phyloP scores from a whole-genome alignment of 2,888 invertebrate genomes.

The Stenchaetothrips biformis region DNA sequence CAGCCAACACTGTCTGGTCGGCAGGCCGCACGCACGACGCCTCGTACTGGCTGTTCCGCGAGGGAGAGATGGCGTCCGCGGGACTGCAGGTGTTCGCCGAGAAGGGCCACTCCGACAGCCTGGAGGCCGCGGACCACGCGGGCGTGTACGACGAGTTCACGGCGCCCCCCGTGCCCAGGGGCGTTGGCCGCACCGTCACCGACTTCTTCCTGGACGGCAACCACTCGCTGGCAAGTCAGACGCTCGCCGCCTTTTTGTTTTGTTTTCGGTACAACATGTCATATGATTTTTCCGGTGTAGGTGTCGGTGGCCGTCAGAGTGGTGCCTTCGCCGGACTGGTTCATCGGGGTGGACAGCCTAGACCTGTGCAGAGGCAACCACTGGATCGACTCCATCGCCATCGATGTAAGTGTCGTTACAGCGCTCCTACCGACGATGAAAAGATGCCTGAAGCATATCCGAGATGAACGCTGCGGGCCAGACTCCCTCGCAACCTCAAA shows the following conservation, averaged over 20 bases:
- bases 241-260: background rate
- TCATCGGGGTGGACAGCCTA: conserved; percentile 58
- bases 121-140: conserved; percentile 45
- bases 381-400: conserved; percentile 54
- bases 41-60: conserved; percentile 32
- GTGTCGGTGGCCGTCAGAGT: conserved; percentile 56
- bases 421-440: background rate
- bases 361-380: conserved; percentile 55
- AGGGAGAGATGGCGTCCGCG: conserved; percentile 28
- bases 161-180: conserved; percentile 40
- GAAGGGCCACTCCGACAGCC: conserved; percentile 44
- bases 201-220: conserved; percentile 47
- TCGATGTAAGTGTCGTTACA: no score
- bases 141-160: conserved; percentile 44
- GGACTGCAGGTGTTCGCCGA: conserved; percentile 47
- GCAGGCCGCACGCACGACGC: conserved; percentile 33
- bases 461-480: conserved; percentile 12
- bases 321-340: conserved; percentile 66
- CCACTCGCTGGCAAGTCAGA: conserved; percentile 48
- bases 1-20: no score
- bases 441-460: background rate
- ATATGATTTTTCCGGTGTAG: conserved; percentile 43
- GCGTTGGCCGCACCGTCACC: conserved; percentile 46
- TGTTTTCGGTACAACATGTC: no score
- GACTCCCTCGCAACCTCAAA: background rate